These are phyloP conservation scores for Ploceus nigricollis DNA, from an alignment of 2,113 vertebrate species.

Conservation along the genomic window DNA sequence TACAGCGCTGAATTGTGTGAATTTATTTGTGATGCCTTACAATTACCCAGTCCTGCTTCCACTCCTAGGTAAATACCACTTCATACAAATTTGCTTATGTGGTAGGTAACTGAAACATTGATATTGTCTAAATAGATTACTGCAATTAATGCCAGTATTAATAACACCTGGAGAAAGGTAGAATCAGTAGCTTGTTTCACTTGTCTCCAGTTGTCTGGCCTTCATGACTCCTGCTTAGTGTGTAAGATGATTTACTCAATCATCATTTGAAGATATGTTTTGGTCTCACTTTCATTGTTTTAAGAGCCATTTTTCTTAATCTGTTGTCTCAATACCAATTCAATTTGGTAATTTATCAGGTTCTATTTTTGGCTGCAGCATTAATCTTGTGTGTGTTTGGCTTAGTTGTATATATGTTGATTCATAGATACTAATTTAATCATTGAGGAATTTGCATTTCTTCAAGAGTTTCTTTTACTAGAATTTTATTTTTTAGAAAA, in stretches of 20 bases:
- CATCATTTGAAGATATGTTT: background rate
- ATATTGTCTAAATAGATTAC: background rate
- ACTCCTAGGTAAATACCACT: constrained; percentile 82
- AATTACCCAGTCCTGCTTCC: constrained; percentile 96
- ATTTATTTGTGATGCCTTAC: constrained; percentile 98
- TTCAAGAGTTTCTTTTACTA: background rate
- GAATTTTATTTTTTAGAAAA: background rate
- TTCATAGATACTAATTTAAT: background rate
- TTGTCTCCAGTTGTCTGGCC: background rate
- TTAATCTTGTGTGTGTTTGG: background rate
- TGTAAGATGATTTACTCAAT: background rate
- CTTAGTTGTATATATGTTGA: background rate
- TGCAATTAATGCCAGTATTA: background rate
- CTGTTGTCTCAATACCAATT: background rate
- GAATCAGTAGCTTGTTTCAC: background rate
- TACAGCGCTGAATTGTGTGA: constrained; percentile 94
- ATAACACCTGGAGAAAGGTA: background rate
- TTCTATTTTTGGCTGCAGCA: background rate
- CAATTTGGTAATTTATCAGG: background rate
- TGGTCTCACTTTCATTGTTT: background rate
- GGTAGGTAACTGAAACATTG: background rate
- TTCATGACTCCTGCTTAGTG: background rate
- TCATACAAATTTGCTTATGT: background rate
- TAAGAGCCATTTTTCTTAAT: background rate
- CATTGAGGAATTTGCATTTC: background rate